Evolutionary conservation across 2,797 vertebrate genomes (phyloP), one percentile per base, ranked within the genome.

Genomic region (Tragelaphus oryx): DNA sequence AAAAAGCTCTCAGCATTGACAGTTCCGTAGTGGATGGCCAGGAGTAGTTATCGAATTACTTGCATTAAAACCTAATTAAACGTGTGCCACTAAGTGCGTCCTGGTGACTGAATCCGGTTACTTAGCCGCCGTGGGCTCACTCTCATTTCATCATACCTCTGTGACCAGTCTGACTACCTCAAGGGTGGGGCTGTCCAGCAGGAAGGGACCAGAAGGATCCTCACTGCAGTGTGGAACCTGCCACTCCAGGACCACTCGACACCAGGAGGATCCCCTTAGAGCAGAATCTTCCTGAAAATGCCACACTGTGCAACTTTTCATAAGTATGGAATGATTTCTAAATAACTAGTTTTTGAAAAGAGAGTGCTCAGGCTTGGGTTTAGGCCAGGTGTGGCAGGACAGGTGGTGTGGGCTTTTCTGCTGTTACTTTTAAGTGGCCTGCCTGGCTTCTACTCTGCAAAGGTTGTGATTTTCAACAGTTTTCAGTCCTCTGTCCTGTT

Each of bases 1-100:
- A n/a, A n/a, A n/a, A n/a, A 98, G 98, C 98, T 96, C 98, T 97
- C 96, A 97, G 98, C 92, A 48, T 60, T 98, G 97, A 98, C 98
- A 97, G 98, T 96, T 97, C 96, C 0, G 24, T 93, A 68, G 86
- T 65, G 97, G 97, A 98, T 97, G 98, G 98, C 98, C 98, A 98
- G 98, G 95, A 98, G 97, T 98, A 98, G 98, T 98, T 98, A 98
- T 98, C 98, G 98, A 99, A 99, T 99, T 99, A 99, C 99, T 99
- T 98, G 98, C 98, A 99, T 99, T 99, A 99, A 99, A 99, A 99
- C 99, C 99, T 99, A 99, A 99, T 99, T 99, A 99, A 99, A 99
- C 98, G 98, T 98, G 99, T 99, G 99, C 99, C 99, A 99, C 97
- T 98, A 98, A 99, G 98, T 98, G 98, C 98, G 98, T 98, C 97